phyloP scores from a whole-genome alignment of 2,888 invertebrate genomes.

The Cabera pusaria region DNA sequence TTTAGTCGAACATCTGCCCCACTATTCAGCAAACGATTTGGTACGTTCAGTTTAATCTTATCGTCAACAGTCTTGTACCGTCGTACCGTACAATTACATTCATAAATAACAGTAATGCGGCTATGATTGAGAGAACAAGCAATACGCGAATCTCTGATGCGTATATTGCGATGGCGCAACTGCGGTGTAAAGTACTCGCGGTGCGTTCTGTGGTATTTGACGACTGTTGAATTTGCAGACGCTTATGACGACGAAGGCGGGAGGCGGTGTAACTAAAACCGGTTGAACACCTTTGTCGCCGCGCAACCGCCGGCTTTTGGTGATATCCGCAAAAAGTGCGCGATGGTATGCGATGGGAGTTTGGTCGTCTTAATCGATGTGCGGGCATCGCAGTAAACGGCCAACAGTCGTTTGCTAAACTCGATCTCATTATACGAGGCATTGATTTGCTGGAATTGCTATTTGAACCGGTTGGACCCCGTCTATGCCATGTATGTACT shows the following conservation, averaged over 20 bases:
- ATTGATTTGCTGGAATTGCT: constrained; percentile 62
- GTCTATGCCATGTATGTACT: constrained; percentile 54
- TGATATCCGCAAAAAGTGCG: constrained; percentile 79
- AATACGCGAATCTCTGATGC: constrained; percentile 45
- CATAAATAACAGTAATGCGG: constrained; percentile 39
- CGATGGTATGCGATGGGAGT: constrained; percentile 65
- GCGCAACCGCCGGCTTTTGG: constrained; percentile 71
- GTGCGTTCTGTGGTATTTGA: constrained; percentile 72
- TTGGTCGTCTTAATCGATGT: constrained; percentile 63
- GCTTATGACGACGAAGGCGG: constrained; percentile 63
- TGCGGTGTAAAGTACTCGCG: constrained; percentile 45
- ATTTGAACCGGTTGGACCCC: constrained; percentile 60
- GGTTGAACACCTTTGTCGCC: constrained; percentile 76
- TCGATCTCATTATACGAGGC: constrained; percentile 59
- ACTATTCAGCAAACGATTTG: constrained; percentile 10
- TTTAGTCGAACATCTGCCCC: background rate
- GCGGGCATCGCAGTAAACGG: constrained; percentile 51
- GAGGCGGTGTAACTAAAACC: constrained; percentile 72
- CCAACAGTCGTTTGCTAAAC: constrained; percentile 51
- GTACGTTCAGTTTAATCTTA: constrained; percentile 23
- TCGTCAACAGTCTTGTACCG: constrained; percentile 24
- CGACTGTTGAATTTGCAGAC: constrained; percentile 77
- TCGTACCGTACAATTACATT: constrained; percentile 39
- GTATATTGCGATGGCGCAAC: constrained; percentile 42
- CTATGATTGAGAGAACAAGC: constrained; percentile 35